Evolutionary conservation across 2,888 invertebrate genomes (phyloP), one percentile per base, ranked within the genome.

Genomic region (Teleogryllus oceanicus): DNA sequence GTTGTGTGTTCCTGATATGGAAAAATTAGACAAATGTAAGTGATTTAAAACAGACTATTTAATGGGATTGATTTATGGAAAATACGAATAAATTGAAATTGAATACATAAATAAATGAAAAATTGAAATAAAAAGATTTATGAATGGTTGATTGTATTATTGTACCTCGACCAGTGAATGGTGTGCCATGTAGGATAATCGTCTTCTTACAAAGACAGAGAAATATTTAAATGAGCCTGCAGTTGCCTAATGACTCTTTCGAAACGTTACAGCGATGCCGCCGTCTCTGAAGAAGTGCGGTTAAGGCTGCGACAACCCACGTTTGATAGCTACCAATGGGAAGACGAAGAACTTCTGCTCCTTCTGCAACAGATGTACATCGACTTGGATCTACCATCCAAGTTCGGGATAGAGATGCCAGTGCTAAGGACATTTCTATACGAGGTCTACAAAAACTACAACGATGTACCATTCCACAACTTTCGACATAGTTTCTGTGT

Each of bases 401-500:
- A 92, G 87, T 94, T 94, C 86, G 91, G 92, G 87, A 93, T 95
- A 85, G 92, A 93, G 85, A 89, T 92, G 84, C 89, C 89, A 81
- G 91, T 90, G 80, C 88, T 94, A 83, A 89, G 92, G 83, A 92
- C 92, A 86, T 94, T 93, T 88, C 89, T 94, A 79, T 93, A 92
- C 86, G 92, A 92, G 87, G 92, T 92, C 84, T 94, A 93, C 88
- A 93, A 93, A 87, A 92, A 93, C 87, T 95, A 95, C 89, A 93
- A 94, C 88, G 94, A 94, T 87, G 94, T 95, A 85, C 94, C 94
- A 82, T 95, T 95, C 88, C 95, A 95, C 87, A 95, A 95, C 88
- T 95, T 95, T 88, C 90, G 94, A 83, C 95, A 95, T 86, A 94
- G 94, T 87, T 95, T 95, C 88, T 94, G 94, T 88, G 95, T 95